phyloP scores from a whole-genome alignment of 2,797 vertebrate genomes.

The Poecilia wingei region DNA sequence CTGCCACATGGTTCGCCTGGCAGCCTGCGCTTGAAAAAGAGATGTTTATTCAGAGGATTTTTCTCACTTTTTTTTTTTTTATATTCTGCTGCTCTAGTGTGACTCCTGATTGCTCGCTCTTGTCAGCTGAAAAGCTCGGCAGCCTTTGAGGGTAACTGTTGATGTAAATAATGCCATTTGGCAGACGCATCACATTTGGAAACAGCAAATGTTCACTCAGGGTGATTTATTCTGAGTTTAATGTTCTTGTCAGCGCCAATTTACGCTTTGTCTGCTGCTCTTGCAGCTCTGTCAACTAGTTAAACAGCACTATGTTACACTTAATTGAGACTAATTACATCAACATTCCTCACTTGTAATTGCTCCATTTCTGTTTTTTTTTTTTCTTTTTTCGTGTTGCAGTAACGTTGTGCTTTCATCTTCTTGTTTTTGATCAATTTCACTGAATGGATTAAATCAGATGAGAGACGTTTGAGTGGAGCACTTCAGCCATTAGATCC shows the following conservation, averaged over 20 bases:
- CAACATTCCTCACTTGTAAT: slow-evolving; percentile 24
- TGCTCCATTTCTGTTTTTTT: slow-evolving; percentile 25
- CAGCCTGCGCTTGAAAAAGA: slow-evolving; percentile 33
- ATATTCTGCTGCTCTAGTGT: slow-evolving; percentile 24
- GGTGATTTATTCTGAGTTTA: slow-evolving; percentile 64
- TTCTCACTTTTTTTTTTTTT: slow-evolving; percentile 1
- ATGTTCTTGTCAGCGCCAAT: slow-evolving; percentile 61
- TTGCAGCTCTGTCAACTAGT: slow-evolving; percentile 35
- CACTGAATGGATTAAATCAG: slow-evolving; percentile 1
- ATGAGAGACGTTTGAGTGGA: background rate
- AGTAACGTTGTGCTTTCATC: slow-evolving; percentile 5
- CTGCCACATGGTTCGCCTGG: slow-evolving; percentile 44
- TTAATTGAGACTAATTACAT: slow-evolving; percentile 60
- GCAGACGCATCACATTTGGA: slow-evolving; percentile 53
- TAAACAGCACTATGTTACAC: slow-evolving; percentile 15
- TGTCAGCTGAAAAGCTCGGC: slow-evolving; percentile 45
- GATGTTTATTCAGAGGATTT: slow-evolving; percentile 38
- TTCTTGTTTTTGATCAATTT: slow-evolving; percentile 22
- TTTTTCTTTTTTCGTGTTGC: background rate
- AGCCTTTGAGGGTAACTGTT: slow-evolving; percentile 36
- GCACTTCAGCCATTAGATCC: background rate
- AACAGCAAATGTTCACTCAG: slow-evolving; percentile 54
- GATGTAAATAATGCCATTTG: slow-evolving; percentile 64
- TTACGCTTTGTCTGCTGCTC: slow-evolving; percentile 42
- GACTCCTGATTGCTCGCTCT: slow-evolving; percentile 56